Conservation (phyloP, 30 jellyfish, hydroid and myxozoan genomes). For the Pelagia noctiluca region DNA sequence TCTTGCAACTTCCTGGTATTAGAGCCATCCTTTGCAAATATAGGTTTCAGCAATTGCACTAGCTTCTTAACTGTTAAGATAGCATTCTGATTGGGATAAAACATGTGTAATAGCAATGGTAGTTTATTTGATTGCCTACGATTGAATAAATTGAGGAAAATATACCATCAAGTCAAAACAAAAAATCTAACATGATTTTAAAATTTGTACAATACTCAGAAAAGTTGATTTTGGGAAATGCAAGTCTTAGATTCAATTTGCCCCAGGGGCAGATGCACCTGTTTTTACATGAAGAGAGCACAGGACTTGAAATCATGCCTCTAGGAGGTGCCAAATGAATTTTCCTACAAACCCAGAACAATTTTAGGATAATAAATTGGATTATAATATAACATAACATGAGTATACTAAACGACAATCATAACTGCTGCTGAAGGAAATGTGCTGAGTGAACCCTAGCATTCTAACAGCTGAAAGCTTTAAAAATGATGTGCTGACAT, state of each 20-base stretch:
- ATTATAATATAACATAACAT: no score
- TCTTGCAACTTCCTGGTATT: background rate
- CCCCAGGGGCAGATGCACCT: no score
- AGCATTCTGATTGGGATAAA: background rate
- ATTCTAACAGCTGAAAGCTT: background rate
- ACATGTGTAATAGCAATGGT: background rate
- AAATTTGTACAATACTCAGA: background rate
- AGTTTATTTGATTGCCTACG: no score
- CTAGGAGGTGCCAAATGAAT: no score
- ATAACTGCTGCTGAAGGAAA: no score
- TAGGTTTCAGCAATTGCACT: background rate
- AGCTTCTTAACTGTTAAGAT: background rate
- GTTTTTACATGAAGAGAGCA: no score
- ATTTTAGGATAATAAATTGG: background rate
- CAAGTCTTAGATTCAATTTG: background rate
- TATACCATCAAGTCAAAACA: background rate
- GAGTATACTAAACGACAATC: no score
- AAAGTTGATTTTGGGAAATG: background rate
- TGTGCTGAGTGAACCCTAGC: background rate
- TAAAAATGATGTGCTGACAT: background rate
- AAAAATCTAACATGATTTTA: background rate
- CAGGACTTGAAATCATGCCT: no score
- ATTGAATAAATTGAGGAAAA: no score
- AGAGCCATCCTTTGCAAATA: conserved; percentile 2
- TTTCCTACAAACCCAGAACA: no score